Evolutionary conservation across 1,140 invertebrate species (phyloP).

Genomic region (Lepidostoma basale): DNA sequence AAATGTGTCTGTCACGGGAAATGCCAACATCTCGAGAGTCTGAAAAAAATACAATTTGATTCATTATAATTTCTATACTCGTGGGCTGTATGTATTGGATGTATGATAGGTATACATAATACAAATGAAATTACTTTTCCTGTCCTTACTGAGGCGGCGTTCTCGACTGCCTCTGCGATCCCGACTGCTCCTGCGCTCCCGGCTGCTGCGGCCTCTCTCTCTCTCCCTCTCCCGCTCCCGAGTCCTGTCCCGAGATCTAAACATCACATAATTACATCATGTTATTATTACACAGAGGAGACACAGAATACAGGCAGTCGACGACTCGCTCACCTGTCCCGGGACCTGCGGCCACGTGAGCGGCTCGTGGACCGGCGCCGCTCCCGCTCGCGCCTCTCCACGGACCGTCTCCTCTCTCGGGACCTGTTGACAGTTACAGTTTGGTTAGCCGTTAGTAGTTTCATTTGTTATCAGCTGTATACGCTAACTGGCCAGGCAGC

Average conservation of each 20-base stretch:
- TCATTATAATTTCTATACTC: background rate
- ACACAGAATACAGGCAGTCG: too few species aligned
- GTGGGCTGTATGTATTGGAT: background rate
- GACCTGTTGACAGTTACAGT: too few species aligned
- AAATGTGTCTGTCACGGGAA: slow-evolving; percentile 47
- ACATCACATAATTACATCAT: too few species aligned
- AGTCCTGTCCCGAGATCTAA: slow-evolving; percentile 5
- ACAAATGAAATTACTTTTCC: slow-evolving; percentile 5
- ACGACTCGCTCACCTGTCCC: slow-evolving; percentile 61
- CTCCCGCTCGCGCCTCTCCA: slow-evolving; percentile 60
- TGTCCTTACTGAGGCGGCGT: slow-evolving; percentile 32
- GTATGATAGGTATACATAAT: background rate
- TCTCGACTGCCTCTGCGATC: slow-evolving; percentile 45
- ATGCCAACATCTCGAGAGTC: slow-evolving; percentile 39
- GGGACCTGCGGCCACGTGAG: slow-evolving; percentile 57
- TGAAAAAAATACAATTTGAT: slow-evolving; percentile 5
- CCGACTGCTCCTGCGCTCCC: slow-evolving; percentile 45
- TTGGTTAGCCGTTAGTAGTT: too few species aligned
- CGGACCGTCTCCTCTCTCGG: slow-evolving; percentile 62
- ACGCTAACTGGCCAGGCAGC: too few species aligned
- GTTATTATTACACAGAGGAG: too few species aligned
- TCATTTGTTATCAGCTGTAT: too few species aligned
- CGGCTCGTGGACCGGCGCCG: slow-evolving; percentile 58
- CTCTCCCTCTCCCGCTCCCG: slow-evolving; percentile 29
- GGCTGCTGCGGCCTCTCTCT: slow-evolving; percentile 35